A percentile compares a stretch with the other conserved stretches of the same genome.
phyloP scores from a whole-genome alignment of 2,797 vertebrate species.

The Sebastes taczanowskii region DNA sequence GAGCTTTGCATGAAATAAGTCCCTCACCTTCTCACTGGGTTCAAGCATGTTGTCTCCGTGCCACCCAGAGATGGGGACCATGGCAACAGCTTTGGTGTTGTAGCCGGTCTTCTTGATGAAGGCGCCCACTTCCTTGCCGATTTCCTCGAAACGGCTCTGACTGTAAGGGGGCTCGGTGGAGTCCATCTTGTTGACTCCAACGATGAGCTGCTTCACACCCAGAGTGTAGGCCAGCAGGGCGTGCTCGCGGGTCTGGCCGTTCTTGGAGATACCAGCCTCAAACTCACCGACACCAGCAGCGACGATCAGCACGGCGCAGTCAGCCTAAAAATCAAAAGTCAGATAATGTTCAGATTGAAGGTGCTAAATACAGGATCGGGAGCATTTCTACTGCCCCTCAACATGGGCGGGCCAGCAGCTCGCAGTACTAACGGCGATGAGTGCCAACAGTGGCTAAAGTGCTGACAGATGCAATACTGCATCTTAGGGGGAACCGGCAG shows the following conservation, averaged over 20 bases:
- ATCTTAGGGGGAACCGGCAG: too few species aligned
- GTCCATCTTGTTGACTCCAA: conserved; percentile 86
- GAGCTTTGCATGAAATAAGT: too few species aligned
- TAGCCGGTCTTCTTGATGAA: conserved; percentile 89
- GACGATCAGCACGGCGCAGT: conserved; percentile 84
- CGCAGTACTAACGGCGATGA: too few species aligned
- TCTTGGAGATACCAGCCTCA: conserved; percentile 86
- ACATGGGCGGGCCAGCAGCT: too few species aligned
- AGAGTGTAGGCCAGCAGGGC: conserved; percentile 83
- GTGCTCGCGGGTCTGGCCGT: conserved; percentile 85
- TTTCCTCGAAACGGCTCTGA: conserved; percentile 80
- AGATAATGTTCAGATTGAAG: too few species aligned
- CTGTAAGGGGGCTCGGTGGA: conserved; percentile 85
- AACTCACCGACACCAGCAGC: conserved; percentile 84
- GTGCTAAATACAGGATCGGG: too few species aligned
- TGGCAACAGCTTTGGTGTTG: conserved; percentile 78
- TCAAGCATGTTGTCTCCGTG: conserved; percentile 89
- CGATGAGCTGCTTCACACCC: conserved; percentile 83
- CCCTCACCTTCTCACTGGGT: conserved; percentile 74
- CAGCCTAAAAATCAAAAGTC: conserved; percentile 58
- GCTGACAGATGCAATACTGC: too few species aligned
- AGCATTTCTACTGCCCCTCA: too few species aligned
- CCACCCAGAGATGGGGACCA: conserved; percentile 85
- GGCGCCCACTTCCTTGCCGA: conserved; percentile 82
- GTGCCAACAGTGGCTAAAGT: too few species aligned